Percentiles rank a stretch among this genome's conserved stretches.
These are phyloP conservation scores for Columba janthina DNA, from an alignment of 2,113 vertebrate species.

Conservation along the genomic window DNA sequence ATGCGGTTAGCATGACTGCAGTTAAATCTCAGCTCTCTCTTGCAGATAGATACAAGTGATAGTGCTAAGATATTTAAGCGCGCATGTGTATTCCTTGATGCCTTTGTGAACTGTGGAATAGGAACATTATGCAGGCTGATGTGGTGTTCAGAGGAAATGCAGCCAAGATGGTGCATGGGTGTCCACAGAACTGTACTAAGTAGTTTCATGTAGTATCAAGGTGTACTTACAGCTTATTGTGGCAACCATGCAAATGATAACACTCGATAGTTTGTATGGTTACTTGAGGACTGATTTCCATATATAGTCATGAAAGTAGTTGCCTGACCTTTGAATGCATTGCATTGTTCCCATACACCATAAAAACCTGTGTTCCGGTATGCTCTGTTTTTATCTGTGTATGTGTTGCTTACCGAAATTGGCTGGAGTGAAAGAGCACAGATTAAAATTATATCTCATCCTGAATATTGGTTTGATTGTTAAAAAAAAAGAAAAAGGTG, in stretches of 20 bases:
- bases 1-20: background rate
- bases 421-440: background rate
- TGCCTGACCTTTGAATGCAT: conserved; percentile 12
- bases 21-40: background rate
- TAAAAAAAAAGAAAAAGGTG: background rate
- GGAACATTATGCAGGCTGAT: accelerated
- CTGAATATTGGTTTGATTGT: background rate
- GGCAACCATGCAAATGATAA: too few species aligned
- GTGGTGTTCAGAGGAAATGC: background rate
- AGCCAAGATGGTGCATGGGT: background rate
- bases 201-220: background rate
- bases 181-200: background rate
- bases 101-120: background rate
- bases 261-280: background rate
- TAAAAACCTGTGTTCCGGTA: background rate
- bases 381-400: background rate
- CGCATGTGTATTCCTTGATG: background rate
- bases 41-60: background rate
- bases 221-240: background rate
- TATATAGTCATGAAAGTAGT: background rate
- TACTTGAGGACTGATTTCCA: background rate
- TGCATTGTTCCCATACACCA: background rate
- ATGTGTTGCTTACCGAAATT: background rate
- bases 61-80: background rate
- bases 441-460: background rate